Conservation (phyloP, 2,888 invertebrate species). For the Phanerotoma sp. region DNA sequence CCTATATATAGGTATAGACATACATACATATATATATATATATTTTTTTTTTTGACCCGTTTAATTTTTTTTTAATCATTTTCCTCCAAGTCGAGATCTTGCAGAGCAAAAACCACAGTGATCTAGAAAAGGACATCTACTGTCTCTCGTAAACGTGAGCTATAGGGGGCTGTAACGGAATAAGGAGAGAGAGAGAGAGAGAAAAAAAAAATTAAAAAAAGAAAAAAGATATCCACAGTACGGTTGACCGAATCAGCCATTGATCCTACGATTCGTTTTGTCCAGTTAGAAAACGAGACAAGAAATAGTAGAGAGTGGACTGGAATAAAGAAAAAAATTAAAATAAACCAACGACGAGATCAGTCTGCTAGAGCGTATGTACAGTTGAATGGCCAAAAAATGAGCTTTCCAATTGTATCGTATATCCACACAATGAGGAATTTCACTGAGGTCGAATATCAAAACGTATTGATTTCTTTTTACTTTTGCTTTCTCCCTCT, state of each 20-base stretch:
- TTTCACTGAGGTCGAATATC: constrained; percentile 12
- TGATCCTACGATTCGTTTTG: constrained; percentile 3
- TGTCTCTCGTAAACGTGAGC: not conserved
- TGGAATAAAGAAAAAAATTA: not conserved
- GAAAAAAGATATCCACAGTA: not conserved
- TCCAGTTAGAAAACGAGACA: not conserved
- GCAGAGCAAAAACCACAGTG: no score
- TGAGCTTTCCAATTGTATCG: not conserved
- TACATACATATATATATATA: no score
- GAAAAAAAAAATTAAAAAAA: not conserved
- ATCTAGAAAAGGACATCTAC: not conserved
- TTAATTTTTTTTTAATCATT: no score
- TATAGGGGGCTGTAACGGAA: not conserved
- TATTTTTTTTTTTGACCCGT: no score
- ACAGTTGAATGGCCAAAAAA: not conserved
- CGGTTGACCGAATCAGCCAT: constrained; percentile 7
- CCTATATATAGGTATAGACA: no score
- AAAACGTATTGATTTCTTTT: constrained; percentile 1
- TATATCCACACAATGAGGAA: constrained; percentile 17
- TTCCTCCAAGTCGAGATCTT: no score
- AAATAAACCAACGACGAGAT: not conserved
- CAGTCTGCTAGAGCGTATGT: no score
- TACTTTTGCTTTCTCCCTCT: not conserved
- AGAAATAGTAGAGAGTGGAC: not conserved
- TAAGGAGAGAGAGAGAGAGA: not conserved